Evolutionary conservation across 1,140 invertebrate species (phyloP), one percentile per base, ranked within the genome.

Genomic region (Drosophila neocordata): DNA sequence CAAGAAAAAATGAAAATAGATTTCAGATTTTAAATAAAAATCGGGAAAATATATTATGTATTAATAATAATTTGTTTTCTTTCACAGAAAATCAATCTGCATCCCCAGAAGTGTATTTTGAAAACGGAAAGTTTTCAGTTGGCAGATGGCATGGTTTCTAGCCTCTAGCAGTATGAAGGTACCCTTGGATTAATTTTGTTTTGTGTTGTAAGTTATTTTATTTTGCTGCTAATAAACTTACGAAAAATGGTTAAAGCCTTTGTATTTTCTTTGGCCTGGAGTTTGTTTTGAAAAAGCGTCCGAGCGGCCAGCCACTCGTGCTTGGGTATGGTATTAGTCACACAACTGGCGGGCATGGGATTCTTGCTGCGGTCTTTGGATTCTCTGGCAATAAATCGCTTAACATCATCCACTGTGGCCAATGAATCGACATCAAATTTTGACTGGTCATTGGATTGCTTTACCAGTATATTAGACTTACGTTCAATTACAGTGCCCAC

Each of bases 181-280:
- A 8, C 27, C 1, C 22, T n/a, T 6, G 9, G 13, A 13, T 13
- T 12, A 11, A 12, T 31, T 37, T 53, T 27, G 9, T 22, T 61
- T 24, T 22, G 4, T 73, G 24, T 59, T n/a, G 57, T 13, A 35
- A 24, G 20, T 55, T 69, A 53, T 64, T 83, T 77, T 58, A 90
- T 74, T 89, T 91, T 91, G 41, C 35, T 84, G 8, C 65, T 34
- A 74, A 91, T 79, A 91, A 89, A 91, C 69, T 90, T 91, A n/a
- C 74, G 76, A 79, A 90, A 91, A 51, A 91, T 73, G 38, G 53
- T 90, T 3, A 91, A 72, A 12, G 90, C 84, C 24, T 91, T 90
- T 5, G 61, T 61, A 0, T 76, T 63, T 18, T 91, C 83, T 15
- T 74, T 76, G 3, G 71, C 7, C 53, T 71, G 38, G 4, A 90